Base-by-base conservation (phyloP, 2,797 vertebrate genomes). In the Silurus lanzhouensis region DNA sequence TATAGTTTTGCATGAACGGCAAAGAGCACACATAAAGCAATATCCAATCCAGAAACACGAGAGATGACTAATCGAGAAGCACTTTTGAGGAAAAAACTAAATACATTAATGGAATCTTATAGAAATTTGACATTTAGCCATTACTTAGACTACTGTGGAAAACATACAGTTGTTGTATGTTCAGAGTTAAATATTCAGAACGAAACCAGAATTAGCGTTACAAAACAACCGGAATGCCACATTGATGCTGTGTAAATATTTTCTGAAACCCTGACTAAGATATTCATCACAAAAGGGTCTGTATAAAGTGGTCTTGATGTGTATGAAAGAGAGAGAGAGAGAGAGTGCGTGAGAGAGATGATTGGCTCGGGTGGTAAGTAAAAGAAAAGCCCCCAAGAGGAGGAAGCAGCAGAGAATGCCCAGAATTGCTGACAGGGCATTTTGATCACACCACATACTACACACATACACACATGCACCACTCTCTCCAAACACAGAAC, bases 391-490 rank as follows among this genome's bases (percentile, higher is more conserved):
- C 85, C 85, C 75, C 81, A 85, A 79, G 85, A 83, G 86, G 87
- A 95, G 95, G 94, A 96, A 96, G 91, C 91, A 66, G 44, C 87
- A 90, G 91, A 91, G 91, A 93, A 90, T 95, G 95, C 94, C 95
- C 92, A 95, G 90, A 95, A 92, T 90, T 93, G 90, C 94, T 95
- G 94, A 94, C 93, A 91, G 91, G 91, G 93, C 91, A 92, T 89
- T 96, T 95, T 95, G 64, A 81, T 81, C 90, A 94, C 89, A 89
- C 52, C 72, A 70, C 19, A 63, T 60, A 48, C n/a, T 27, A 67
- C 31, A 61, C 61, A 57, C 27, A 78, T 71, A 89, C 48, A 86
- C 58, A 81, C 86, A 82, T 64, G 20, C 71, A 70, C 38, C 66
- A 90, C 89, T 91, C 92, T 91, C 89, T 94, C 91, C 90, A 93